Evolutionary conservation across 2,797 vertebrate species (phyloP).

Genomic region (Scomberomorus guttatus): DNA sequence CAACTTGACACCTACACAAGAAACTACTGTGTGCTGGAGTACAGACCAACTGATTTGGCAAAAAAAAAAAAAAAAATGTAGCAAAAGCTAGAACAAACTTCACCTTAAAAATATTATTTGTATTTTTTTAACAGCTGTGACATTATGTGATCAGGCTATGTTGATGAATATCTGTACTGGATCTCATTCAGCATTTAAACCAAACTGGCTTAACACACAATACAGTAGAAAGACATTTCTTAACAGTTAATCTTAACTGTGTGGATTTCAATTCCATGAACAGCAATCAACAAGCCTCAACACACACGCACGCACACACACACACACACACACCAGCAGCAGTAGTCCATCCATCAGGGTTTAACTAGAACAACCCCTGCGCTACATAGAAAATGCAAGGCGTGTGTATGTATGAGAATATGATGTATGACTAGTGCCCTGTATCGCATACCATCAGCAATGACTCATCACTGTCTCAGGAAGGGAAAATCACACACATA

Average conservation of each 20-base stretch:
- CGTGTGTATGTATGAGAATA: conserved; percentile 67
- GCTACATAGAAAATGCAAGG: conserved; percentile 42
- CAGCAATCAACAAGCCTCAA: conserved; percentile 62
- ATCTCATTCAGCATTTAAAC: conserved; percentile 7
- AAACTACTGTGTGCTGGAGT: conserved; percentile 13
- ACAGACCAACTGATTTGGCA: neutral
- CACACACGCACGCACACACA: conserved; percentile 29
- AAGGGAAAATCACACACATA: conserved; percentile 68
- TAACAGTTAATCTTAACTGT: conserved; percentile 23
- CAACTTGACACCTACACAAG: conserved; percentile 29
- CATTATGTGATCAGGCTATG: neutral
- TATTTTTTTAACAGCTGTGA: conserved; percentile 2
- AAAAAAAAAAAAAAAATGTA: neutral
- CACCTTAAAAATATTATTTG: neutral
- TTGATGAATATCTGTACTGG: neutral
- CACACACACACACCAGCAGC: conserved; percentile 9
- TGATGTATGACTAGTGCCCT: conserved; percentile 69
- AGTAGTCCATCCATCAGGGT: conserved; percentile 22
- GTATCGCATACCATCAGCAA: conserved; percentile 72
- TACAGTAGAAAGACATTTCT: conserved; percentile 20
- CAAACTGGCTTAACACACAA: conserved; percentile 5
- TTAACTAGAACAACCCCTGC: conserved; percentile 43
- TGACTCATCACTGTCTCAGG: conserved; percentile 76
- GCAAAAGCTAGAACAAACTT: conserved; percentile 15
- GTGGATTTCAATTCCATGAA: conserved; percentile 34